Evolutionary conservation across 2,888 invertebrate species (phyloP), one percentile per base, ranked within the genome.

Genomic region (Cactoblastis cactorum): DNA sequence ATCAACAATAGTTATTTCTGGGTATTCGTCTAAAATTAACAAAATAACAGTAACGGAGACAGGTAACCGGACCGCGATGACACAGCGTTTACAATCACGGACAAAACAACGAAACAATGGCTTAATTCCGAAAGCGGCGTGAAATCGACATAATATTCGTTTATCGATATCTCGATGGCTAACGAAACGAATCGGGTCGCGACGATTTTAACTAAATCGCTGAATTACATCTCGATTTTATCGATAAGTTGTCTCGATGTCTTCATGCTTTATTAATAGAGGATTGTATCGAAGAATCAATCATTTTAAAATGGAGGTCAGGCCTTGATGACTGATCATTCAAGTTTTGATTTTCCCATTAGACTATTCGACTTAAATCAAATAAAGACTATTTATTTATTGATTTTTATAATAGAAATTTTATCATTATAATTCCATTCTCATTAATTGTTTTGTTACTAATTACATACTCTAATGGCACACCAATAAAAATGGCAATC

Each of bases 111-210:
- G 63, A 78, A 75, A 79, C 80, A 80, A 80, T 71, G 62, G 74
- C 49, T 69, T 68, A 67, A 77, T 77, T 79, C 79, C 69, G 62
- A 69, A 77, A 78, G 72, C 71, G 59, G 71, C 77, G 74, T 80
- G 80, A 79, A 80, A 74, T 74, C 62, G 79, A 77, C 75, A 70
- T 68, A 69, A 76, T 72, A 71, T 69, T 64, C 70, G 78, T 78
- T 78, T 73, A 73, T 62, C 67, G 71, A 70, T 73, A 73, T 60
- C 64, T 69, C 73, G 74, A 68, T 74, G 68, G 71, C 68, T 73
- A 71, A 74, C 72, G 74, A 71, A 80, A 76, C 71, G 75, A 70
- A 71, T 66, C 58, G 65, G 57, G 58, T 70, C 70, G 72, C 68
- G 69, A 72, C 66, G 47, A 48, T 43, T 43, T 43, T 15, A 28